Conservation (phyloP, 1,140 invertebrate genomes). For the Cecropterus lyciades region DNA sequence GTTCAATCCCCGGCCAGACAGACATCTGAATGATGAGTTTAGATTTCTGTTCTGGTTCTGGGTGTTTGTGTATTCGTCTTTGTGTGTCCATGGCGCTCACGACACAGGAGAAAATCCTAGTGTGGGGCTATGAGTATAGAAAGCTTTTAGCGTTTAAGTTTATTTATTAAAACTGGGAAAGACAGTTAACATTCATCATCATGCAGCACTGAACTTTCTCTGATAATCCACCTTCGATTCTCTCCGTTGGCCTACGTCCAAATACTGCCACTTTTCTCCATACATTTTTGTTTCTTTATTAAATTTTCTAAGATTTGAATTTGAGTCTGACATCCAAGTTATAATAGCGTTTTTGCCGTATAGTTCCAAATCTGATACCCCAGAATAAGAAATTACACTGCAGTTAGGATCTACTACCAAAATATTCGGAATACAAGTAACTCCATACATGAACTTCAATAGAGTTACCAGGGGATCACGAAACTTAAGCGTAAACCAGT, state of each 20-base stretch:
- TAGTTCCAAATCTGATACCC: constrained; percentile 60
- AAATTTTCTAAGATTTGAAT: constrained; percentile 50
- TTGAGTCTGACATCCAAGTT: constrained; percentile 56
- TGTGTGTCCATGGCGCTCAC: too few relatives aligned
- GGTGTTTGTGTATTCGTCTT: too few relatives aligned
- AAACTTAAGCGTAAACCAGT: constrained; percentile 69
- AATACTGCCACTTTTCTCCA: constrained; percentile 57
- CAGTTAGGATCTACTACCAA: constrained; percentile 57
- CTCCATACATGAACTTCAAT: constrained; percentile 61
- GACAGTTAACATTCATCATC: background rate
- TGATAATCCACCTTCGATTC: constrained; percentile 45
- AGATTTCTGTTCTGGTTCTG: too few relatives aligned
- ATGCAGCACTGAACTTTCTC: constrained; percentile 46
- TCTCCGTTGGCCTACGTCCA: constrained; percentile 34
- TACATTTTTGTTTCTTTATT: constrained; percentile 57
- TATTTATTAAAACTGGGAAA: background rate
- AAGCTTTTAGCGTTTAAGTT: too few relatives aligned
- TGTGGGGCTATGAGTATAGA: too few relatives aligned
- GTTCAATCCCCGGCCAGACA: too few relatives aligned
- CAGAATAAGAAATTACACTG: constrained; percentile 54
- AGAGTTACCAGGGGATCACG: constrained; percentile 58
- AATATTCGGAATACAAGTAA: constrained; percentile 62
- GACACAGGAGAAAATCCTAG: too few relatives aligned
- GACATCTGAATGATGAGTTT: too few relatives aligned
- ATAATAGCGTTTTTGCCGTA: constrained; percentile 70